Base-by-base conservation (phyloP, 2,113 vertebrate species). In the Phasianus colchicus region DNA sequence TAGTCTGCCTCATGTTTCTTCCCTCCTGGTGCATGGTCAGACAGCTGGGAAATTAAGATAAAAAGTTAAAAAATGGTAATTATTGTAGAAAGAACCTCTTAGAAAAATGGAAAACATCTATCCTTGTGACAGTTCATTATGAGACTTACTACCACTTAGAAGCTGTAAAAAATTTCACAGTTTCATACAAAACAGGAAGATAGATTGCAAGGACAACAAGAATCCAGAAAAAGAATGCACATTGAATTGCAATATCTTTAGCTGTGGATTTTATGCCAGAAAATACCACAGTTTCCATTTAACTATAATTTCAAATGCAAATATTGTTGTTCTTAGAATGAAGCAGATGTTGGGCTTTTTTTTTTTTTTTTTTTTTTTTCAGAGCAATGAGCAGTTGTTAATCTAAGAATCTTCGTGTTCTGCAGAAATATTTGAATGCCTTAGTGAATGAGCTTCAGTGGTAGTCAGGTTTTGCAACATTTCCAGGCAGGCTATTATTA, bases 261-360 rank as follows among this genome's bases (percentile, higher is more conserved):
- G 52, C 92, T 86, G 32, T 57, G 91, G 1, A 0, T 93, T 95
- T 93, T 83, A 72, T 93, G 91, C 75, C 88, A 93, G 86, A 83
- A 95, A 96, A 92, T 92, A 91, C 63, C 42, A 70, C 16, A 80
- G 71, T 89, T 91, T 75, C 50, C 22, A 75, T 86, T 92, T 89
- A 86, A 86, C 72, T 83, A 47, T 86, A 71, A 93, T 95, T 96
- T 97, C 89, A 95, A 88, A 95, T 95, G 93, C 94, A 96, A 95
- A 96, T 96, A 83, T 61, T 47, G 86, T 14, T 77, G 67, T 93
- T 72, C 80, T 82, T 84, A 91, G 91, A 95, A 97, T 65, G 89
- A 95, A 97, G 40, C 96, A 95, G 95, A 96, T 95, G 93, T 95
- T 93, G 65, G 48, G 58, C 60, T 78, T 78, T 70, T 80, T 77